Percentiles rank a stretch among this genome's conserved stretches.
phyloP scores from a whole-genome alignment of 2,888 invertebrate genomes.

The Idaea dimidiata region DNA sequence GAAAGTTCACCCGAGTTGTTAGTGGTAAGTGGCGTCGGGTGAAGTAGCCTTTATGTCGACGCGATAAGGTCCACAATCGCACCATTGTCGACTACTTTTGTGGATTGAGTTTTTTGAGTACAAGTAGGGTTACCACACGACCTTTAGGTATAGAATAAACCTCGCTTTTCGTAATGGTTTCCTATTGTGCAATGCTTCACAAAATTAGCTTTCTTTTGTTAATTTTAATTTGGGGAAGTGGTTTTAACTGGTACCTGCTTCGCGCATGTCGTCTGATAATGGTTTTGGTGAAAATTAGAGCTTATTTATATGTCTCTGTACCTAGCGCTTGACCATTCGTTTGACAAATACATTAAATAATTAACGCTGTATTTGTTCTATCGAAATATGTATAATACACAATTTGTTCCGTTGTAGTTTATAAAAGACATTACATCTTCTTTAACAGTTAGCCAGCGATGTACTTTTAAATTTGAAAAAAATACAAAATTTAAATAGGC shows the following conservation, averaged over 20 bases:
- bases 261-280: not conserved
- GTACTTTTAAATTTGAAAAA: too few relatives aligned
- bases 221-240: not conserved
- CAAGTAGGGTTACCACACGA: not conserved
- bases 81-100: slow-evolving; percentile 11
- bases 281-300: too few relatives aligned
- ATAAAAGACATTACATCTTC: too few relatives aligned
- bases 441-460: too few relatives aligned
- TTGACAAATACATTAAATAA: too few relatives aligned
- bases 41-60: slow-evolving; percentile 5
- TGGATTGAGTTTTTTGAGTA: not conserved
- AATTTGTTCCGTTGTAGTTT: too few relatives aligned
- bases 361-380: too few relatives aligned
- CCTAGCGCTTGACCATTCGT: too few relatives aligned
- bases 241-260: not conserved
- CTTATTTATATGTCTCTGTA: too few relatives aligned
- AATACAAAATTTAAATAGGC: too few relatives aligned
- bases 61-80: slow-evolving; percentile 10
- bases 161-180: not conserved
- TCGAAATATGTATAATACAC: too few relatives aligned
- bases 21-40: not conserved
- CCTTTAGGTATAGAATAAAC: not conserved
- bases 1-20: slow-evolving; percentile 12
- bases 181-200: not conserved
- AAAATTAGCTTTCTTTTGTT: slow-evolving; percentile 1